Percentiles rank a stretch among this genome's conserved stretches.
phyloP scores from a whole-genome alignment of 2,113 vertebrate genomes.

The Alosa alosa region DNA sequence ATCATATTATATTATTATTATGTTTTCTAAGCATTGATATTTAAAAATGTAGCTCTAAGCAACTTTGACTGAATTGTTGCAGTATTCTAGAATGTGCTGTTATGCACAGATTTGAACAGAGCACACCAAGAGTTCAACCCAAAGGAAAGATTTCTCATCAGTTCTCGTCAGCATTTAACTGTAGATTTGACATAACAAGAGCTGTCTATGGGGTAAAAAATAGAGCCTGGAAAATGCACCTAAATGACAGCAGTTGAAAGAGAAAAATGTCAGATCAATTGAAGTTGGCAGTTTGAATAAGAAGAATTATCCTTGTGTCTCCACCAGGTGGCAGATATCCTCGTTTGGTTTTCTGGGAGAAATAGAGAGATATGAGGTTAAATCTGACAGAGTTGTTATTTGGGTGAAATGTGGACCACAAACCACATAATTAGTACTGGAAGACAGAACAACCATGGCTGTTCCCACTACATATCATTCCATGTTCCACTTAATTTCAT shows the following conservation, averaged over 20 bases:
- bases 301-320: neutral
- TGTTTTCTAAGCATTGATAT: neutral
- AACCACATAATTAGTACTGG: neutral
- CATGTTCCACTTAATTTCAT: neutral
- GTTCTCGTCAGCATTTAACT: neutral
- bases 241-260: neutral
- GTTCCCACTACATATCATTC: neutral
- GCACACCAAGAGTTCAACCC: neutral
- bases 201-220: neutral
- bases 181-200: neutral
- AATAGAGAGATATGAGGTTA: neutral
- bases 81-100: too few species aligned
- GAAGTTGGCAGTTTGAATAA: conserved; percentile 18
- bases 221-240: neutral
- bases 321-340: conserved; percentile 43
- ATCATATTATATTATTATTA: too few species aligned
- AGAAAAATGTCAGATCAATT: neutral
- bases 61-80: neutral
- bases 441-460: neutral
- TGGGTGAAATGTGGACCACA: neutral
- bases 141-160: neutral
- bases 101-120: neutral
- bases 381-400: neutral
- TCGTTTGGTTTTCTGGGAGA: conserved; percentile 6
- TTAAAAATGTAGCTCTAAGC: neutral